Conservation (phyloP, 2,113 vertebrate species). For the Dromiciops gliroides region DNA sequence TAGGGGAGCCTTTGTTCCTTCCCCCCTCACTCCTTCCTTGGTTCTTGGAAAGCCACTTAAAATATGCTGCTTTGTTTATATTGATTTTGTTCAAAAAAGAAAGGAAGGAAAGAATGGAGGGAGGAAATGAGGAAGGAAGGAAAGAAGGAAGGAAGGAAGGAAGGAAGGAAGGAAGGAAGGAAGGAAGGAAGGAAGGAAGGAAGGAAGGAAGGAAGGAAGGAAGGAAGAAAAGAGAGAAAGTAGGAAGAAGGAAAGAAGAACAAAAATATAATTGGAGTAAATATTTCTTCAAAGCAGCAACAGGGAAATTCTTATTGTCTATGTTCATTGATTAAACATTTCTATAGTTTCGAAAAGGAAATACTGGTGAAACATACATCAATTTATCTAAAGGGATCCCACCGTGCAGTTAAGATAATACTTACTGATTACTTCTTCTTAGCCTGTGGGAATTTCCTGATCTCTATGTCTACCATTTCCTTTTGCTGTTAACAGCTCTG, state of each 20-base stretch:
- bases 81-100: not conserved
- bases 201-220: no score
- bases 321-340: not conserved
- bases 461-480: not conserved
- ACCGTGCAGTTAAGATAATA: not conserved
- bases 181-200: not conserved
- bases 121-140: no score
- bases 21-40: slow-evolving; percentile 38
- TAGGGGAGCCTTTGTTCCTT: not conserved
- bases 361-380: not conserved
- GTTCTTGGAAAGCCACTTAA: slow-evolving; percentile 44
- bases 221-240: no score
- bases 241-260: not conserved
- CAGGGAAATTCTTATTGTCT: not conserved
- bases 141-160: no score
- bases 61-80: slow-evolving; percentile 15
- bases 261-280: not conserved
- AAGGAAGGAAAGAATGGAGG: not conserved
- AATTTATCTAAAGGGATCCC: not conserved
- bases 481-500: not conserved
- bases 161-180: no score
- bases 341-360: slow-evolving; percentile 20
- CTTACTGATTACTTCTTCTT: not conserved
- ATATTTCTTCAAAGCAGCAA: not conserved
- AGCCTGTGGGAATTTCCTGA: no score